Percentiles rank a stretch among this genome's conserved stretches.
Evolutionary conservation across 2,888 invertebrate species (phyloP).

Genomic region (Amphimallon solstitiale): DNA sequence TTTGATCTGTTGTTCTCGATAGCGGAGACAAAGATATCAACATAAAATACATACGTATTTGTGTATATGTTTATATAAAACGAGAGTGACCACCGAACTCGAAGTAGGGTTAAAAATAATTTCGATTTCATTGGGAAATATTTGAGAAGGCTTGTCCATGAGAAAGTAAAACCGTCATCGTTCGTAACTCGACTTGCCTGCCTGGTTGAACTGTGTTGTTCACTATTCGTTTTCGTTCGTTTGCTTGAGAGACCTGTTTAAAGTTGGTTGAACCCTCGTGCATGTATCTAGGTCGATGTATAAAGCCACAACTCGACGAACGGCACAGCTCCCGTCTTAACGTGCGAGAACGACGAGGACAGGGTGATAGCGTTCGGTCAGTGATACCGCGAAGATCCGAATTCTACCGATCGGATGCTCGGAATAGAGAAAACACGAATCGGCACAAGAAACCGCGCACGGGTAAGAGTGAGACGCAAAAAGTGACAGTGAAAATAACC

Average conservation of each 20-base stretch:
- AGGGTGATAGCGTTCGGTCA: slow-evolving; percentile 19
- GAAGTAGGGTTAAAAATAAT: slow-evolving; percentile 42
- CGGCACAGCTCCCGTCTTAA: slow-evolving; percentile 29
- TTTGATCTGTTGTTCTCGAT: slow-evolving; percentile 2
- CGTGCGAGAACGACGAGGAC: slow-evolving; percentile 30
- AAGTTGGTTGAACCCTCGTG: slow-evolving; percentile 56
- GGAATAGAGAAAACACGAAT: background rate
- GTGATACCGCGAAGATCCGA: slow-evolving; percentile 14
- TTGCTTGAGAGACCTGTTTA: slow-evolving; percentile 51
- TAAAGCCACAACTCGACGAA: slow-evolving; percentile 46
- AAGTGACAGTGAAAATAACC: slow-evolving; percentile 27
- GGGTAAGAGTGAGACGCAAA: slow-evolving; percentile 13
- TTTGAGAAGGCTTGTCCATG: slow-evolving; percentile 49
- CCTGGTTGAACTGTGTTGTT: no score
- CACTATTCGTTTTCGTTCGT: no score
- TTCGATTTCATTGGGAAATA: slow-evolving; percentile 49
- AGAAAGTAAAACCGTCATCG: slow-evolving; percentile 52
- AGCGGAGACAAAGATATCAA: background rate
- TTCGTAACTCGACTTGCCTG: slow-evolving; percentile 38
- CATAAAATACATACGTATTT: background rate
- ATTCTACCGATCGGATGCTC: background rate
- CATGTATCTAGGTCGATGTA: slow-evolving; percentile 55
- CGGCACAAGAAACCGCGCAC: background rate
- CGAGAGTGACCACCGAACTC: slow-evolving; percentile 12
- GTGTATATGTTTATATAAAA: slow-evolving; percentile 4